Percentiles rank a stretch among this genome's conserved stretches.
Evolutionary conservation across 2,797 vertebrate species (phyloP).

Genomic region (Catamblyrhynchus diadema): DNA sequence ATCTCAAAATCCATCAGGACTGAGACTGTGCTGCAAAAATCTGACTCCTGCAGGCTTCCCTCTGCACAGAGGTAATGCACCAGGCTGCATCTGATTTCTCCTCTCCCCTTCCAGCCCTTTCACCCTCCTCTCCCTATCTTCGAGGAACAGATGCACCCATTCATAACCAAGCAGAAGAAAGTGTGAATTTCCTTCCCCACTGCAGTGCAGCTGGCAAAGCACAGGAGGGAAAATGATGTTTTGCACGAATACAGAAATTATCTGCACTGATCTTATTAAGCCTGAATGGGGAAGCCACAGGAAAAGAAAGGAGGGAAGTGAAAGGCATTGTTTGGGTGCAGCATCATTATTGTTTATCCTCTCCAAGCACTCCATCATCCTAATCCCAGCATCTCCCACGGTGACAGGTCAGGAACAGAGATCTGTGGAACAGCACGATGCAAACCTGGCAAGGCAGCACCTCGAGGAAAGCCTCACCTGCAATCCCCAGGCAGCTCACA

Average conservation of each 20-base stretch:
- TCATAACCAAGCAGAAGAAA: background rate
- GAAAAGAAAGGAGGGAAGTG: background rate
- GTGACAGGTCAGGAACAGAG: background rate
- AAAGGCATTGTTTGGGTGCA: background rate
- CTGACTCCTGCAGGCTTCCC: rapidly evolving
- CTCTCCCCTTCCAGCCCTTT: background rate
- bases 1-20: background rate
- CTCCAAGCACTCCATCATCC: slow-evolving; percentile 28
- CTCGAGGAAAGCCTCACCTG: background rate
- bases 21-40: background rate
- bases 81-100: background rate
- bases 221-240: slow-evolving; percentile 32
- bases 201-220: slow-evolving; percentile 43
- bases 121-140: background rate
- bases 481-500: background rate
- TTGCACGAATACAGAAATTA: slow-evolving; percentile 21
- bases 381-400: background rate
- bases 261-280: slow-evolving; percentile 37
- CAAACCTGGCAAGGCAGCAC: background rate
- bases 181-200: background rate
- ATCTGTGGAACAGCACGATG: background rate
- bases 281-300: background rate
- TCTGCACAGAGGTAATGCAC: background rate
- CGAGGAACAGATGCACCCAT: slow-evolving; percentile 21
- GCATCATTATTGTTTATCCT: slow-evolving; percentile 13